These are phyloP conservation scores for Oreohelix idahoensis DNA, from an alignment of 1,140 invertebrate species.

Conservation along the genomic window DNA sequence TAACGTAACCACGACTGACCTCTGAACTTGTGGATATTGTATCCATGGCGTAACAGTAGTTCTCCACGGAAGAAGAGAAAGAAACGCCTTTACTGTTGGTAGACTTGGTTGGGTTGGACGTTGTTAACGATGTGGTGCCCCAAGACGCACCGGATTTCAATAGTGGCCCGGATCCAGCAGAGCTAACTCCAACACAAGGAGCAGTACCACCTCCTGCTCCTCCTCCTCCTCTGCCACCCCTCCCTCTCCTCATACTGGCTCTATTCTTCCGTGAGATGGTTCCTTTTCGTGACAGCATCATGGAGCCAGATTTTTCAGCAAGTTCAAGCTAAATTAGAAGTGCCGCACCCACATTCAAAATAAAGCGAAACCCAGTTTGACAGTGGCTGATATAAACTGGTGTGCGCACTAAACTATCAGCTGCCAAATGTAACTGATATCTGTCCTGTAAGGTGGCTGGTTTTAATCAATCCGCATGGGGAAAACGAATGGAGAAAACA, in stretches of 20 bases:
- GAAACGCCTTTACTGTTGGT: not conserved
- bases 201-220: not conserved
- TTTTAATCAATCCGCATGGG: too few species aligned
- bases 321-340: too few species aligned
- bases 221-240: not conserved
- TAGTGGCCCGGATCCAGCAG: not conserved
- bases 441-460: too few species aligned
- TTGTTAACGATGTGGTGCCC: not conserved
- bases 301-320: too few species aligned
- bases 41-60: conserved; percentile 3
- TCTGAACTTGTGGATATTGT: not conserved
- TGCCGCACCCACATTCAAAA: too few species aligned
- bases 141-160: not conserved
- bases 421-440: too few species aligned
- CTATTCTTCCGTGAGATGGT: too few species aligned
- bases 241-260: not conserved
- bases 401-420: too few species aligned
- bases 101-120: not conserved
- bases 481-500: too few species aligned
- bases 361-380: too few species aligned
- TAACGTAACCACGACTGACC: not conserved
- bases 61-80: not conserved
- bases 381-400: too few species aligned
- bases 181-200: not conserved
- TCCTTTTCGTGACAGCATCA: too few species aligned